A percentile compares a stretch with the other conserved stretches of the same genome.
phyloP scores from a whole-genome alignment of 2,113 vertebrate species.

The Tupaia chinensis region DNA sequence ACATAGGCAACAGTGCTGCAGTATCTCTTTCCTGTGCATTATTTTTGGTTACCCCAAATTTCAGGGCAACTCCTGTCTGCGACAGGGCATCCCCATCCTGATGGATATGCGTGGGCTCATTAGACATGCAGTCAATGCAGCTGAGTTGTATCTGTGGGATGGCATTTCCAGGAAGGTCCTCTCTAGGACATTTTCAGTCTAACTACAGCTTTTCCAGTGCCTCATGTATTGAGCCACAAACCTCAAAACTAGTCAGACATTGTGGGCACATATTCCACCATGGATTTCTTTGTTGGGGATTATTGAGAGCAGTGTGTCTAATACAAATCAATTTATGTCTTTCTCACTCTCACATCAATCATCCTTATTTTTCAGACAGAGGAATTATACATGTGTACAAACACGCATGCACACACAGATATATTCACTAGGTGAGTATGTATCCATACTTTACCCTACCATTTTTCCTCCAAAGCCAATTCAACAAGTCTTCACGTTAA shows the following conservation, averaged over 20 bases:
- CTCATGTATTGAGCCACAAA: no score
- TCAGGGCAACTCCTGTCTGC: background rate
- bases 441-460: background rate
- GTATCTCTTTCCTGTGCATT: background rate
- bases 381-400: no score
- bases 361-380: background rate
- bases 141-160: background rate
- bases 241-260: background rate
- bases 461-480: background rate
- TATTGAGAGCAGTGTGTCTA: no score
- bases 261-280: background rate
- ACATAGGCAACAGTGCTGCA: fast-evolving
- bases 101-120: background rate
- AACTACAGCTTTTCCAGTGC: background rate
- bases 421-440: background rate
- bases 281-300: background rate
- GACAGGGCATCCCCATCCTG: background rate
- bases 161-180: fast-evolving
- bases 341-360: no score
- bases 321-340: background rate
- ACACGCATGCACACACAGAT: background rate
- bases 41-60: background rate
- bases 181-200: background rate
- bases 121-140: fast-evolving
- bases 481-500: constrained; percentile 61